Conservation (phyloP, 1,140 invertebrate genomes). For the Euwallacea fornicatus region DNA sequence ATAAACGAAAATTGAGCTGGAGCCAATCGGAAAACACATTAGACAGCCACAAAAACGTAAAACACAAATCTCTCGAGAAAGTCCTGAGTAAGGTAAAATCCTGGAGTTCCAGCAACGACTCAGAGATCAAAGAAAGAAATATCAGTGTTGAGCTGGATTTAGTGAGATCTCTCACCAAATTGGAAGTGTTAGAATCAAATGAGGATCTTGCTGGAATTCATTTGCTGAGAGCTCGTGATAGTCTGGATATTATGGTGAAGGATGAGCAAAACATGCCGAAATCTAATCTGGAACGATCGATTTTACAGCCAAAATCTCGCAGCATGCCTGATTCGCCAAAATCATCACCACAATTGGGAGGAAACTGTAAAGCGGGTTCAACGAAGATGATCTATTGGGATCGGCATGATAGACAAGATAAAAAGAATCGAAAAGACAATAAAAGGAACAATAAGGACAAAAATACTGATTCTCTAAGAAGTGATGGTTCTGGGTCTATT, state of each 20-base stretch:
- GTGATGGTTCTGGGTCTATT: not conserved
- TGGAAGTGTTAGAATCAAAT: conserved; percentile 34
- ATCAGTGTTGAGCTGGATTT: conserved; percentile 25
- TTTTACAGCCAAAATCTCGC: conserved; percentile 18
- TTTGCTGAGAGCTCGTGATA: conserved; percentile 38
- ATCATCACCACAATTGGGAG: conserved; percentile 38
- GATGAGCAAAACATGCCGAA: conserved; percentile 33
- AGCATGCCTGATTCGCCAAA: conserved; percentile 39
- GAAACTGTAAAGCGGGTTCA: conserved; percentile 33
- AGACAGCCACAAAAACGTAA: conserved; percentile 28
- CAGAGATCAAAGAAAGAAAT: conserved; percentile 16
- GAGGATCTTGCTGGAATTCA: conserved; percentile 29
- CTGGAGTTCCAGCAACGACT: conserved; percentile 38
- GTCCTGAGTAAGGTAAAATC: conserved; percentile 38
- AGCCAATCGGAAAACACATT: conserved; percentile 40
- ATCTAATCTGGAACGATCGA: conserved; percentile 21
- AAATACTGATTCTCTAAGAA: conserved; percentile 23
- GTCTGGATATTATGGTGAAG: conserved; percentile 40
- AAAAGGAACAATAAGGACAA: conserved; percentile 39
- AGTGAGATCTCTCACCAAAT: conserved; percentile 18
- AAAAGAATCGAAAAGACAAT: conserved; percentile 38
- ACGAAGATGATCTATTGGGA: conserved; percentile 40
- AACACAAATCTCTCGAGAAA: conserved; percentile 34
- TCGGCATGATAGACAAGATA: conserved; percentile 39
- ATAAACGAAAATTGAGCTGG: conserved; percentile 27